Conservation (phyloP, 2,113 vertebrate genomes). For the Brachypteracias leptosomus region DNA sequence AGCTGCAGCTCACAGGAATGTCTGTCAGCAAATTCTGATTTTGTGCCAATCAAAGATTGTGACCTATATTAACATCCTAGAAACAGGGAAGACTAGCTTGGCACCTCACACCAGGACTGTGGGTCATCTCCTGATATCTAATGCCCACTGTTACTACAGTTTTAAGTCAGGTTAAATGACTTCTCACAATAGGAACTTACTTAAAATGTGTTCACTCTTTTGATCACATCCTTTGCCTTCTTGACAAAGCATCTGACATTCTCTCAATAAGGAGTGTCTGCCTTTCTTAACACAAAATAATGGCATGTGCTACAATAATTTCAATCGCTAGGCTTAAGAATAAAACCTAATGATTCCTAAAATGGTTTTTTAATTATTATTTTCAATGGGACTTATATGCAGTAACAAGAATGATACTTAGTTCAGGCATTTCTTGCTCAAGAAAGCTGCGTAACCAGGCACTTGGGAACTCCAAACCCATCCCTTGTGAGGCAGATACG, state of each 20-base stretch:
- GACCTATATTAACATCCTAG: conserved; percentile 5
- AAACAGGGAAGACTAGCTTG: background rate
- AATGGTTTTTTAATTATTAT: background rate
- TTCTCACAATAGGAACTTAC: background rate
- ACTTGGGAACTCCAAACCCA: background rate
- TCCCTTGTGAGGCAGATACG: background rate
- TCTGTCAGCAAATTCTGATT: background rate
- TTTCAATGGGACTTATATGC: background rate
- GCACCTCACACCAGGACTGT: background rate
- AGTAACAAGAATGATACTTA: background rate
- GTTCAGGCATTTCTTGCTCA: background rate
- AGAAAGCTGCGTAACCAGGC: background rate
- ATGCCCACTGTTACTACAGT: background rate
- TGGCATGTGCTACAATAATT: background rate
- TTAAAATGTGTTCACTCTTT: background rate
- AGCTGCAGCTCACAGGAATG: background rate
- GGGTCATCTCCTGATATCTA: background rate
- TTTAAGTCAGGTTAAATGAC: background rate
- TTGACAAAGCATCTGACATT: background rate
- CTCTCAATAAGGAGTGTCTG: background rate
- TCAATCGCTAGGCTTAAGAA: background rate
- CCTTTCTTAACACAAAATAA: background rate
- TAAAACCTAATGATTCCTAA: background rate
- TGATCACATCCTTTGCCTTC: background rate
- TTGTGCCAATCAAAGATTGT: conserved; percentile 9